A percentile compares a stretch with the other conserved stretches of the same genome.
phyloP scores from a whole-genome alignment of 23 tunicate species.

The Oikopleura albicans region DNA sequence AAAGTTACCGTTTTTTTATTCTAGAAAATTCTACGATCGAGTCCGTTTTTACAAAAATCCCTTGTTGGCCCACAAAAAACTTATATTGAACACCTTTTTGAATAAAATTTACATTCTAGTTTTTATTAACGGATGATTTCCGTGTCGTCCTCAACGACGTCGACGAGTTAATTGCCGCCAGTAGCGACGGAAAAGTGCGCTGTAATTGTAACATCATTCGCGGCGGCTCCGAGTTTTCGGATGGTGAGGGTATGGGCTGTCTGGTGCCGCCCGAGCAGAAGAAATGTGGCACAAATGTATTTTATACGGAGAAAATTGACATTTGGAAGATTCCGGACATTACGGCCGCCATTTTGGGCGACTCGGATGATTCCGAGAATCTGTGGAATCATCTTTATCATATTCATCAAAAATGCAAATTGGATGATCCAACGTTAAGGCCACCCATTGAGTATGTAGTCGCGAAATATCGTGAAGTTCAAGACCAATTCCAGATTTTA shows the following conservation, averaged over 20 bases:
- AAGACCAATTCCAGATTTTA: not conserved
- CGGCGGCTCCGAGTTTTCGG: not conserved
- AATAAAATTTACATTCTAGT: too few species aligned
- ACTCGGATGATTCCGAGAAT: not conserved
- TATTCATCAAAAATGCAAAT: not conserved
- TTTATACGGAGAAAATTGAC: not conserved
- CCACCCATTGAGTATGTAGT: not conserved
- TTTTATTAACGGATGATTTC: not conserved
- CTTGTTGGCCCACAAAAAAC: too few species aligned
- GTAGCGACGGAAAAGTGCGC: not conserved
- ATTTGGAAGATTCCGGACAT: constrained; percentile 2
- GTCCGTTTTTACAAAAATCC: too few species aligned
- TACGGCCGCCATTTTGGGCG: not conserved
- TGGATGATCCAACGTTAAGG: not conserved
- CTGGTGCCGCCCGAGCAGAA: not conserved
- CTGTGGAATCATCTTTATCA: not conserved
- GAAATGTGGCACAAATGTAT: not conserved
- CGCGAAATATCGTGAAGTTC: not conserved
- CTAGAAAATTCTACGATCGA: too few species aligned
- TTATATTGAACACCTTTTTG: too few species aligned
- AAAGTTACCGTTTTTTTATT: too few species aligned
- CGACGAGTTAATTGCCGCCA: not conserved
- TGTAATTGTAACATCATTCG: not conserved
- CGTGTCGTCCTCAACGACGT: not conserved
- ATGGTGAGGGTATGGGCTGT: not conserved